Evolutionary conservation across 2,113 vertebrate species (phyloP).

Genomic region (Menidia beryllina): DNA sequence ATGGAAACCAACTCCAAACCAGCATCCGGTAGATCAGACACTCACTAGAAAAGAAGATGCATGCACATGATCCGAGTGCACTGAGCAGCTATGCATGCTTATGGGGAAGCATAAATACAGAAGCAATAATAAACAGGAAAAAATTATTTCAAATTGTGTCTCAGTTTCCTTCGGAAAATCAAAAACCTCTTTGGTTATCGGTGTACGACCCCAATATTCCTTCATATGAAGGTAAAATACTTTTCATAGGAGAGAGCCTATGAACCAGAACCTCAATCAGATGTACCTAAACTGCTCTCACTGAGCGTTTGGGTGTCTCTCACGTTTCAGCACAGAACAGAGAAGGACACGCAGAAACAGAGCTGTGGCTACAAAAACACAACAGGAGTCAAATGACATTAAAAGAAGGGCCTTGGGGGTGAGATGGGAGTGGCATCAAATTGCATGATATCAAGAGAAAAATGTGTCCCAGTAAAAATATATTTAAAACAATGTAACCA

Average conservation of each 20-base stretch:
- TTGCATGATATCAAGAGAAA: background rate
- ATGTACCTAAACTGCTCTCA: background rate
- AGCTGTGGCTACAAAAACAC: background rate
- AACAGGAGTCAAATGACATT: background rate
- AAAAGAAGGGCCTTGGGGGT: background rate
- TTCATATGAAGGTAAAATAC: background rate
- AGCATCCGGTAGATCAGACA: background rate
- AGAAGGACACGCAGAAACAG: background rate
- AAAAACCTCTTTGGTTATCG: conserved; percentile 6
- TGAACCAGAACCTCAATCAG: background rate
- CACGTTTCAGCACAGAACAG: background rate
- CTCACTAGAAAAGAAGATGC: background rate
- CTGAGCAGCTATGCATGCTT: background rate
- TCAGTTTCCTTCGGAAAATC: background rate
- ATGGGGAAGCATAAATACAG: background rate
- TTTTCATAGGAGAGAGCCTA: background rate
- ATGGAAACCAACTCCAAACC: background rate
- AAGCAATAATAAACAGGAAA: background rate
- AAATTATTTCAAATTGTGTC: too few species aligned
- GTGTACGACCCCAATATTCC: too few species aligned
- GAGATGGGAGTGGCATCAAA: background rate
- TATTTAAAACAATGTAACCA: too few species aligned
- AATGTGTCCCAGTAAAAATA: background rate
- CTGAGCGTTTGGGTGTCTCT: background rate
- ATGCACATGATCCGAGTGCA: background rate